phyloP scores from a whole-genome alignment of 2,888 invertebrate genomes.

The Cheilosia scutellata region DNA sequence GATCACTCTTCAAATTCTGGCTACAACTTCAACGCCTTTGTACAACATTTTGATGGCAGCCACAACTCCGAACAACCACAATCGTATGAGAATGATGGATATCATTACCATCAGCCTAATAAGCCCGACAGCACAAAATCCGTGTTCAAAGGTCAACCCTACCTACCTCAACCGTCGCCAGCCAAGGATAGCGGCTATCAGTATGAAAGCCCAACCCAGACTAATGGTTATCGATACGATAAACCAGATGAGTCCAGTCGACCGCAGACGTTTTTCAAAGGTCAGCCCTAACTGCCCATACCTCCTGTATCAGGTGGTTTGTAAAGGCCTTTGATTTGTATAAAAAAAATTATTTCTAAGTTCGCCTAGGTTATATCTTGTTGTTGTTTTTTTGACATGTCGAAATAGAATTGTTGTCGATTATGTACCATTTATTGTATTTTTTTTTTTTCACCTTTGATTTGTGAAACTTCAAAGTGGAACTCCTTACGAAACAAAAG shows the following conservation, averaged over 20 bases:
- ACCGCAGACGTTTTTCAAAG: slow-evolving; percentile 18
- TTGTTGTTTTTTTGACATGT: background rate
- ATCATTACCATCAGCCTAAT: slow-evolving; percentile 4
- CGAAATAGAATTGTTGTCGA: background rate
- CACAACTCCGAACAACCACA: background rate
- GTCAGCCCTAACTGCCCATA: slow-evolving; percentile 30
- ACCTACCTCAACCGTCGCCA: background rate
- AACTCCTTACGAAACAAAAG: background rate
- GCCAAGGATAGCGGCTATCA: background rate
- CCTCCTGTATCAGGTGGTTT: slow-evolving; percentile 44
- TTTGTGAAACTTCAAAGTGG: background rate
- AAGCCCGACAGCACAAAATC: background rate
- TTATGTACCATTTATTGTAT: background rate
- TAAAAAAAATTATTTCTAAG: background rate
- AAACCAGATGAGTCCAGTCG: slow-evolving; percentile 11
- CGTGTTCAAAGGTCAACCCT: slow-evolving; percentile 5
- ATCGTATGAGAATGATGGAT: background rate
- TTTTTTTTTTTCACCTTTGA: too few relatives aligned
- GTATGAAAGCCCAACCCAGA: background rate
- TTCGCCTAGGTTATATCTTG: background rate
- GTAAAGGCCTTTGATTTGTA: slow-evolving; percentile 14
- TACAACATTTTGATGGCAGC: background rate
- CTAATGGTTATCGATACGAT: slow-evolving; percentile 14
- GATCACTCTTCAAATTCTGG: background rate
- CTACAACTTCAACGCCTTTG: background rate